Conservation (phyloP, 2,113 vertebrate genomes). For the Platanista minor region DNA sequence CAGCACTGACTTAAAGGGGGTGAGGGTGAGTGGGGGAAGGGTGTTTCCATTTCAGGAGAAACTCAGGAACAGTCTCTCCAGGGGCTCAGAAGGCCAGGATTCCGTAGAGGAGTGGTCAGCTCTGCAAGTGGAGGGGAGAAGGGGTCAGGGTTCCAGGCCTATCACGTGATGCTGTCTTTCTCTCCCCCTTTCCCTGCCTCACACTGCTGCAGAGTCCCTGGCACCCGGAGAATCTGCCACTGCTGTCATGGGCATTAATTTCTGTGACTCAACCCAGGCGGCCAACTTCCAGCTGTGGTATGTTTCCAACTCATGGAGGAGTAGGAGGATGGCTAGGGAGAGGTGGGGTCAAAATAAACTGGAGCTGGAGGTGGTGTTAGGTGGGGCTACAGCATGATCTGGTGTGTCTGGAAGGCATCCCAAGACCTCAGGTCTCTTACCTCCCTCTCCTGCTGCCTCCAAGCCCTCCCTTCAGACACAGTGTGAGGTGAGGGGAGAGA, state of each 20-base stretch:
- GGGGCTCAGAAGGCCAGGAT: neutral
- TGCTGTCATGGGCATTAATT: slow-evolving; percentile 95
- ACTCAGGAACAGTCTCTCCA: neutral
- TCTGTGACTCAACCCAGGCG: slow-evolving; percentile 96
- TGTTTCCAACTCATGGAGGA: neutral
- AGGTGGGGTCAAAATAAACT: neutral
- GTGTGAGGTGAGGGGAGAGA: neutral
- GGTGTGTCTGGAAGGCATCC: neutral
- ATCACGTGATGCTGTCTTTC: neutral
- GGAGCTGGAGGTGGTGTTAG: neutral
- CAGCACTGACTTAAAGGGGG: neutral
- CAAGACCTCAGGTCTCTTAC: neutral
- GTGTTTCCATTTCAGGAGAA: neutral
- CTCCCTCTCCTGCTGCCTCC: neutral
- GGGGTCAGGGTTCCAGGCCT: neutral
- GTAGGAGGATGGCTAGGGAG: neutral
- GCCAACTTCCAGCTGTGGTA: slow-evolving; percentile 99
- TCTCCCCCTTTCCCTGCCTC: neutral
- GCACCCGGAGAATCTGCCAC: slow-evolving; percentile 85
- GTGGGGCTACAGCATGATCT: neutral
- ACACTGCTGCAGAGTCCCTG: slow-evolving; percentile 83
- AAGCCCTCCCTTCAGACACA: neutral
- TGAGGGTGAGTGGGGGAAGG: neutral
- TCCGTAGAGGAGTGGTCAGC: neutral
- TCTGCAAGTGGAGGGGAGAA: neutral